Evolutionary conservation across 2,888 invertebrate species (phyloP), one percentile per base, ranked within the genome.

Genomic region (Heliothis peltigera): DNA sequence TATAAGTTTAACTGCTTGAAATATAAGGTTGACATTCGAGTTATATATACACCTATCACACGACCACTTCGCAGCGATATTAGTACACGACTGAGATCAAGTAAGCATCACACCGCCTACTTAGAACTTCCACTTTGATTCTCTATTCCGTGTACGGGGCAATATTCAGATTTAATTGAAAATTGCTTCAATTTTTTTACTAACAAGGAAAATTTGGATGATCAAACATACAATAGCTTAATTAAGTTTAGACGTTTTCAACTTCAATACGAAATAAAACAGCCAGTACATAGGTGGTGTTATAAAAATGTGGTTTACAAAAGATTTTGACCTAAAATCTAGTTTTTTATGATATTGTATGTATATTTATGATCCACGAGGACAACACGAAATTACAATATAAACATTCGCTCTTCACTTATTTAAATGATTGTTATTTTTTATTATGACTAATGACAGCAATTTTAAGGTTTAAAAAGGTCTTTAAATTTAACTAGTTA

Each of bases 301-400:
- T 62, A 71, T 42, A 70, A 69, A 66, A 62, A 10, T 3, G 77
- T 76, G 64, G 54, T 69, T 73, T 61, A 72, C 62, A 80, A 80
- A 84, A 82, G 71, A 79, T 80, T 77, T 54, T 69, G 70, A 70
- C 55, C 59, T 68, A 70, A 61, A n/a, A 44, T 32, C 70, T 73
- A 78, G 51, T 59, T 57, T 63, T 72, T 5, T 46, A 39, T 15
- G 52, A n/a, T 52, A 70, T 17, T 48, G 54, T 44, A 35, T 32
- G n/a, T 8, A 43, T 46, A 51, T 32, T 69, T 78, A 79, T 25
- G 58, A 68, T 75, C 75, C 60, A 82, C 65, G 62, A 52, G 68
- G 69, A 74, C 70, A 70, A 69, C 72, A 79, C 77, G 66, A 72
- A 78, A 81, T 73, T 71, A 68, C 69, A 63, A 48, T 64, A 49